phyloP scores from a whole-genome alignment of 2,113 vertebrate species.

The Lophochroa leadbeateri region DNA sequence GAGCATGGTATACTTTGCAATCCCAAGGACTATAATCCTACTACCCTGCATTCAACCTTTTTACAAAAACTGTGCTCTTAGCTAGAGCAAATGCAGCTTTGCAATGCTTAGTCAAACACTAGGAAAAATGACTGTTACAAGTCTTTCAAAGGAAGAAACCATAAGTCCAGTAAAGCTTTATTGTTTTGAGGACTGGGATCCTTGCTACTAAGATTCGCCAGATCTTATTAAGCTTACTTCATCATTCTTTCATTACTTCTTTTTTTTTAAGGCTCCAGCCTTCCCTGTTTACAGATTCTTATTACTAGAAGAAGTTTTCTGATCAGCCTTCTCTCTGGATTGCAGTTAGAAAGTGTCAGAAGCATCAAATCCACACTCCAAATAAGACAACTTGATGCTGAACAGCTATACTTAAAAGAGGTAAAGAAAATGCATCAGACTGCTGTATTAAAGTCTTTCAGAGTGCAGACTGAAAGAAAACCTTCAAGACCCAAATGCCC shows the following conservation, averaged over 20 bases:
- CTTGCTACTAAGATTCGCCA: not conserved
- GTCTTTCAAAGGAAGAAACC: not conserved
- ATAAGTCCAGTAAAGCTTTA: not conserved
- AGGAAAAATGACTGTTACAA: not conserved
- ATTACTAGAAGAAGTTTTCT: not conserved
- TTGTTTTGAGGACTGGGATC: not conserved
- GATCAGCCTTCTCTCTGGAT: not conserved
- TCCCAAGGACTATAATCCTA: not conserved
- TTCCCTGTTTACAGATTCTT: not conserved
- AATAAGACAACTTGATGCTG: not conserved
- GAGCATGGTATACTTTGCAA: not conserved
- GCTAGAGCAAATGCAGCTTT: not conserved
- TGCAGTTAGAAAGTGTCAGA: not conserved
- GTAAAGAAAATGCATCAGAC: not conserved
- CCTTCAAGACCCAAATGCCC: not conserved
- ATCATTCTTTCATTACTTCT: not conserved
- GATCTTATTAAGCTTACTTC: not conserved
- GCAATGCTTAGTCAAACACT: not conserved
- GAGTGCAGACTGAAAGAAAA: not conserved
- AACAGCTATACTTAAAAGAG: not conserved
- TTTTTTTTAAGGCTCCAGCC: not conserved
- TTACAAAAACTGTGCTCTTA: not conserved
- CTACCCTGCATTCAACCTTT: not conserved
- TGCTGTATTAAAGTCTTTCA: not conserved
- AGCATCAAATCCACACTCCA: not conserved